Evolutionary conservation across 2,113 vertebrate species (phyloP).

Genomic region (Lycaon pictus): DNA sequence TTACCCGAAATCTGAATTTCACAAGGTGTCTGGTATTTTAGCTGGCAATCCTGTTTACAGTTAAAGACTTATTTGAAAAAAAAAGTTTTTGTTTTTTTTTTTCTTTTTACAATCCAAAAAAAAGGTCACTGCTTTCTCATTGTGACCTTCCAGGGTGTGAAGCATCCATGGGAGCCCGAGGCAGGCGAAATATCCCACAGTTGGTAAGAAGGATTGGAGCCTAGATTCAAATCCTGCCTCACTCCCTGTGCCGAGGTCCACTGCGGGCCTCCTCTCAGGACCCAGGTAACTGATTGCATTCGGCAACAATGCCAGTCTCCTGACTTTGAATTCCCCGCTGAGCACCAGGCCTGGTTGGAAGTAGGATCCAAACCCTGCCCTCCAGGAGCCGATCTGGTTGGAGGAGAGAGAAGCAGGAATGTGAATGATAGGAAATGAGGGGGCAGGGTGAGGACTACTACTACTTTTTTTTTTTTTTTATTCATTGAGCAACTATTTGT

Average conservation of each 20-base stretch:
- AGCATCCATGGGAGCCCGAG: rapidly evolving
- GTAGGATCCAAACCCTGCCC: background rate
- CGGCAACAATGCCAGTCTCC: rapidly evolving
- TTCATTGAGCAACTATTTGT: background rate
- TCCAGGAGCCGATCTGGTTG: background rate
- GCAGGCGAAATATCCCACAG: rapidly evolving
- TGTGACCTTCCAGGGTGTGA: rapidly evolving
- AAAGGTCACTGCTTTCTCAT: background rate
- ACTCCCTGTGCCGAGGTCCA: background rate
- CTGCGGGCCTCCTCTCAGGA: rapidly evolving
- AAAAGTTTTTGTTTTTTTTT: background rate
- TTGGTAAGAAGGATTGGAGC: rapidly evolving
- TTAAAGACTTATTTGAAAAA: background rate
- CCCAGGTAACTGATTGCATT: rapidly evolving
- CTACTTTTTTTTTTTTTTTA: background rate
- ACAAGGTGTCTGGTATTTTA: background rate
- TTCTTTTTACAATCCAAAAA: background rate
- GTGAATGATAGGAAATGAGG: background rate
- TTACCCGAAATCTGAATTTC: background rate
- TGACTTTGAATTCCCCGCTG: background rate
- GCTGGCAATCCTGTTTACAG: background rate
- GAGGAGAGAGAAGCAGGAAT: background rate
- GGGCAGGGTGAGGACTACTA: background rate
- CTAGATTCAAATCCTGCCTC: background rate
- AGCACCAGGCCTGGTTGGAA: background rate